Conservation (phyloP, 2,797 vertebrate genomes). For the Pipistrellus pygmaeus region DNA sequence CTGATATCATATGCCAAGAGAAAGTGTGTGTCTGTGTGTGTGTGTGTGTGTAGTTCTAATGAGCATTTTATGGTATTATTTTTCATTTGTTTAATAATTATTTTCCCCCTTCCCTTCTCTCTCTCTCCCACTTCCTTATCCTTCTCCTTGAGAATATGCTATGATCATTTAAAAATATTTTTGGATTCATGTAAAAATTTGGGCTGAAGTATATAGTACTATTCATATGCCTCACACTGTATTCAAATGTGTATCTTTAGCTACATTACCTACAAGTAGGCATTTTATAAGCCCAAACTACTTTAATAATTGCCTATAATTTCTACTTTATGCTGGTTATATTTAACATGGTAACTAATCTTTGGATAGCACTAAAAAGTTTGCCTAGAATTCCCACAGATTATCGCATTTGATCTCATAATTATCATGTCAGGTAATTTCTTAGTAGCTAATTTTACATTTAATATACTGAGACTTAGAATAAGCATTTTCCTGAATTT, state of each 20-base stretch:
- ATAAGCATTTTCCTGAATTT: constrained; percentile 22
- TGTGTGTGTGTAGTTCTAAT: neutral
- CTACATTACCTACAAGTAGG: neutral
- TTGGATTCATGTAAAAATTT: neutral
- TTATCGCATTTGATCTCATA: constrained; percentile 69
- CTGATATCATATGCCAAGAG: neutral
- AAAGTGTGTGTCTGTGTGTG: neutral
- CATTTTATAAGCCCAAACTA: neutral
- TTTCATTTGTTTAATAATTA: neutral
- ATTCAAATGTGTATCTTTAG: neutral
- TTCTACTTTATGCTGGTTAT: constrained; percentile 45
- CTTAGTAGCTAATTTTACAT: constrained; percentile 48
- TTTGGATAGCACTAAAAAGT: constrained; percentile 61
- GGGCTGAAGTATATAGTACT: neutral
- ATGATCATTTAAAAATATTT: neutral
- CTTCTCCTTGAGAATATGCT: neutral
- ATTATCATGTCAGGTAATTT: constrained; percentile 53
- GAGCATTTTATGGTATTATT: neutral
- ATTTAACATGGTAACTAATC: constrained; percentile 65
- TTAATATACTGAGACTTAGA: constrained; percentile 39
- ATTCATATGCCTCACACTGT: neutral
- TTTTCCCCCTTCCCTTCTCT: neutral
- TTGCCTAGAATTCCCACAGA: constrained; percentile 62
- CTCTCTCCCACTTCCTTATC: neutral
- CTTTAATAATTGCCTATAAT: constrained; percentile 60